A percentile compares a stretch with the other conserved stretches of the same genome.
These are phyloP conservation scores for Oryzaephilus surinamensis DNA, from an alignment of 1,140 invertebrate species.

Conservation along the genomic window DNA sequence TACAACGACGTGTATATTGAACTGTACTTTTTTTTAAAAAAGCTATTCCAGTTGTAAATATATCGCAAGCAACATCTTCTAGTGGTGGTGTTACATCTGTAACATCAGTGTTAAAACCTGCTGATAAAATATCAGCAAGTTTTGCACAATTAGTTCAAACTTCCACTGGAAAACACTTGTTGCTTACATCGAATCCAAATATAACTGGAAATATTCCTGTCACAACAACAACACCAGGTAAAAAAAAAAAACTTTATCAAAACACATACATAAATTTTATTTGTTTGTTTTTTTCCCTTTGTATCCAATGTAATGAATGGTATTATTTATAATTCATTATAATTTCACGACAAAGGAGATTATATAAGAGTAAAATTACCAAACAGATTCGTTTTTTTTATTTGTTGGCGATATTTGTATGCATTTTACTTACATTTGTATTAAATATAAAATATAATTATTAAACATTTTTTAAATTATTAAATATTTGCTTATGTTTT, in stretches of 20 bases:
- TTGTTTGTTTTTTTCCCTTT: constrained; percentile 3
- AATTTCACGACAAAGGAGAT: constrained; percentile 11
- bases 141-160: constrained; percentile 59
- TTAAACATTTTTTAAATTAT: not conserved
- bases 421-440: constrained; percentile 6
- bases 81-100: constrained; percentile 39
- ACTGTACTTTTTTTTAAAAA: constrained; percentile 18
- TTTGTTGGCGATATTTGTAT: constrained; percentile 5
- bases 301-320: too few relatives aligned
- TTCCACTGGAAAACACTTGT: constrained; percentile 53
- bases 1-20: too few relatives aligned
- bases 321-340: constrained; percentile 3
- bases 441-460: not conserved
- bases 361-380: constrained; percentile 8
- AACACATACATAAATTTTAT: too few relatives aligned
- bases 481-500: constrained; percentile 4
- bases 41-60: constrained; percentile 41
- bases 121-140: constrained; percentile 29
- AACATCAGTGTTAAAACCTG: constrained; percentile 35
- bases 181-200: constrained; percentile 40
- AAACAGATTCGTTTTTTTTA: constrained; percentile 7
- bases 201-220: constrained; percentile 27
- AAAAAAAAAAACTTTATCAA: constrained; percentile 5
- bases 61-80: constrained; percentile 29
- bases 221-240: constrained; percentile 27